Evolutionary conservation across 2,888 invertebrate genomes (phyloP).

Genomic region (Anagyrus pseudococci): DNA sequence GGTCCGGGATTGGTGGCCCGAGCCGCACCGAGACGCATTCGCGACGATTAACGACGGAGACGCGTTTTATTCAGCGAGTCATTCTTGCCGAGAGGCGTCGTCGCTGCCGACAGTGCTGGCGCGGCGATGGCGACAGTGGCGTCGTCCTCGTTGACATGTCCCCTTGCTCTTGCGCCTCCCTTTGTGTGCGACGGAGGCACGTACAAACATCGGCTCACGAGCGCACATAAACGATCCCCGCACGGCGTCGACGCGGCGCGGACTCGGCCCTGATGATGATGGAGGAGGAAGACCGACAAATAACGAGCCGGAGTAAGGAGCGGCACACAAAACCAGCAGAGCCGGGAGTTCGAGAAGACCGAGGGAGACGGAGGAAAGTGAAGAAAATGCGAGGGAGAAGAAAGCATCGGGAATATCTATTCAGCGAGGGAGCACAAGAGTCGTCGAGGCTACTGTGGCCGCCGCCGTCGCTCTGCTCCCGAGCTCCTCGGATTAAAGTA

Average conservation of each 20-base stretch:
- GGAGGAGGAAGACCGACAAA: constrained; percentile 29
- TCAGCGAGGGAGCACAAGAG: not conserved
- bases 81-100: constrained; percentile 23
- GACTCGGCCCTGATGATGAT: constrained; percentile 26
- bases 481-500: constrained; percentile 24
- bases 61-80: constrained; percentile 37
- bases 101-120: constrained; percentile 14
- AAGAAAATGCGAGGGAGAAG: constrained; percentile 17
- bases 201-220: not conserved
- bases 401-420: constrained; percentile 34
- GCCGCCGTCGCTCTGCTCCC: not conserved
- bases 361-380: no score
- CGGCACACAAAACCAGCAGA: no score
- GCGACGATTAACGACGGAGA: constrained; percentile 41
- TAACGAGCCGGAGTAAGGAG: constrained; percentile 33
- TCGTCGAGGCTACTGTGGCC: not conserved
- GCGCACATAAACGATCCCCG: not conserved
- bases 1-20: constrained; percentile 26
- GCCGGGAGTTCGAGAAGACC: no score
- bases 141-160: not conserved
- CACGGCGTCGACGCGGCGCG: not conserved
- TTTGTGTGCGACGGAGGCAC: not conserved
- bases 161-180: not conserved
- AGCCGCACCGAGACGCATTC: constrained; percentile 23
- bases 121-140: constrained; percentile 7